Evolutionary conservation across 53 echinoderm and acorn worm genomes (phyloP).

Genomic region (Echinometra lucunter): DNA sequence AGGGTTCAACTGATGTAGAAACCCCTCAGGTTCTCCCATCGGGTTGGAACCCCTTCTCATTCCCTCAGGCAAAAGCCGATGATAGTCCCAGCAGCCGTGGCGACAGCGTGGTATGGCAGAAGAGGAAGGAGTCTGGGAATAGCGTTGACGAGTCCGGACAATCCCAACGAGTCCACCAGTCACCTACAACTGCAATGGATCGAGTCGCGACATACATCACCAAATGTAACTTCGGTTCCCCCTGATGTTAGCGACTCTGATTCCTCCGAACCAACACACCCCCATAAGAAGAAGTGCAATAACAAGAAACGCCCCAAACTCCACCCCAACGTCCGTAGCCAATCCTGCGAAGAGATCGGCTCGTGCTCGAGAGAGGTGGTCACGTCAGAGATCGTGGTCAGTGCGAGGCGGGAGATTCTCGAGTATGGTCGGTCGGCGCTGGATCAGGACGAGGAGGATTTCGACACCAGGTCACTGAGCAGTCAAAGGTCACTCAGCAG

Average conservation of each 20-base stretch:
- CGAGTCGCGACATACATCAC: slow-evolving; percentile 76
- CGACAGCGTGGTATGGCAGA: slow-evolving; percentile 83
- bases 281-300: slow-evolving; percentile 77
- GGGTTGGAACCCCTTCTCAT: slow-evolving; percentile 84
- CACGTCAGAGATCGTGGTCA: slow-evolving; percentile 92
- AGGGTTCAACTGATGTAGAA: slow-evolving; percentile 24
- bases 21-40: slow-evolving; percentile 71
- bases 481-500: slow-evolving; percentile 96
- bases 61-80: slow-evolving; percentile 73
- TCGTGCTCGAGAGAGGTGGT: slow-evolving; percentile 95
- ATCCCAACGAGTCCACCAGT: slow-evolving; percentile 69
- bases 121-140: slow-evolving; percentile 80
- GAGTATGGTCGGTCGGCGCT: slow-evolving; percentile 78
- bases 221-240: slow-evolving; percentile 77
- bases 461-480: slow-evolving; percentile 92
- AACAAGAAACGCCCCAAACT: slow-evolving; percentile 72
- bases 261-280: slow-evolving; percentile 47
- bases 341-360: slow-evolving; percentile 97
- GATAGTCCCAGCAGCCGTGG: slow-evolving; percentile 72
- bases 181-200: slow-evolving; percentile 79
- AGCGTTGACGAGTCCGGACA: slow-evolving; percentile 68
- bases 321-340: slow-evolving; percentile 77
- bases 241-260: slow-evolving; percentile 77
- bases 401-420: slow-evolving; percentile 82
- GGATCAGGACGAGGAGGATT: slow-evolving; percentile 90